Evolutionary conservation across 1,140 invertebrate genomes (phyloP).

Genomic region (Spodoptera litura): DNA sequence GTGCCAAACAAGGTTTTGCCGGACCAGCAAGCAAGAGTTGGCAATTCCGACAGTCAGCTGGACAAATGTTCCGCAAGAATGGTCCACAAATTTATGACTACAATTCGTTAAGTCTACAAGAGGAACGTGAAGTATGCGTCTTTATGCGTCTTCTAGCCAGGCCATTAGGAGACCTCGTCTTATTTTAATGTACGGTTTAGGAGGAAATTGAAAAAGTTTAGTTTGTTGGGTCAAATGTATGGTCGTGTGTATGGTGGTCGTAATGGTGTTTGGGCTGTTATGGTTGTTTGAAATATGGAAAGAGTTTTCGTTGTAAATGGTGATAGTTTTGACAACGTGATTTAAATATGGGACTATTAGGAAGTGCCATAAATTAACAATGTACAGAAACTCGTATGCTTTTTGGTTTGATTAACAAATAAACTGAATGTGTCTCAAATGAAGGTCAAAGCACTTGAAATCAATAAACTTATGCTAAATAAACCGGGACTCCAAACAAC

Average conservation of each 20-base stretch:
- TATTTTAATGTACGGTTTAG: constrained; percentile 31
- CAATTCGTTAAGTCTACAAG: constrained; percentile 57
- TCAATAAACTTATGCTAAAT: neutral
- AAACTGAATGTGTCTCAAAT: neutral
- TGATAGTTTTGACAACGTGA: too few species aligned
- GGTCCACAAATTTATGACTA: constrained; percentile 58
- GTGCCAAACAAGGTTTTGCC: constrained; percentile 35
- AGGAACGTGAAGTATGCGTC: constrained; percentile 40
- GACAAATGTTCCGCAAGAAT: constrained; percentile 63
- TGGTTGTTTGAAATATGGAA: too few species aligned
- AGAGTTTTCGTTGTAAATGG: too few species aligned
- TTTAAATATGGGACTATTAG: too few species aligned
- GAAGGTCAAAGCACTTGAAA: neutral
- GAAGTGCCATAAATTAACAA: too few species aligned
- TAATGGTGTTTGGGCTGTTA: neutral
- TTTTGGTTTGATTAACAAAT: too few species aligned
- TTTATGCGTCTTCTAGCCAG: constrained; percentile 41
- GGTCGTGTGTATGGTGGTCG: neutral
- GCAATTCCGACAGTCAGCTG: constrained; percentile 58
- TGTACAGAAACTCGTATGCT: too few species aligned
- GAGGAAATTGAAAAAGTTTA: constrained; percentile 37
- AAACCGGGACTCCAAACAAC: neutral
- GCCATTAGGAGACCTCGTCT: constrained; percentile 35
- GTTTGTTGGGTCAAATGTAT: constrained; percentile 4
- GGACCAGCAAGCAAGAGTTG: constrained; percentile 49